Evolutionary conservation across 2,888 invertebrate genomes (phyloP).

Genomic region (Plagodis pulveraria): DNA sequence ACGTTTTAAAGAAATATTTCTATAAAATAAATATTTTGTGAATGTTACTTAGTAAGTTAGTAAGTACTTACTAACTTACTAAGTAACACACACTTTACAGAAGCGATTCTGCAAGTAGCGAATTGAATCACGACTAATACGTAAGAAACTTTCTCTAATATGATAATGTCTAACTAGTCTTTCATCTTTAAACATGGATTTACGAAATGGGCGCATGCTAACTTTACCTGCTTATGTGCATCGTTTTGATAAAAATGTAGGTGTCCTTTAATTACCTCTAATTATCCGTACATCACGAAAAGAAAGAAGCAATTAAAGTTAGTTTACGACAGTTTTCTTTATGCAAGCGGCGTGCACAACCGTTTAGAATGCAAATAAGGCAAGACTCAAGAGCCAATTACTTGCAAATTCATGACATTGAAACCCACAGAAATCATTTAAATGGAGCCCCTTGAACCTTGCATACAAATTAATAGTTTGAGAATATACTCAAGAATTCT

Average conservation of each 20-base stretch:
- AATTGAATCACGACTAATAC: too few relatives aligned
- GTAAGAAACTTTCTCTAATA: too few relatives aligned
- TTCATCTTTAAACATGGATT: too few relatives aligned
- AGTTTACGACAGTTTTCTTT: slow-evolving; percentile 38
- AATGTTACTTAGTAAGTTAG: too few relatives aligned
- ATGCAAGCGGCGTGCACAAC: slow-evolving; percentile 42
- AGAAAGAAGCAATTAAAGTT: slow-evolving; percentile 29
- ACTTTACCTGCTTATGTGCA: too few relatives aligned
- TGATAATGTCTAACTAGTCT: too few relatives aligned
- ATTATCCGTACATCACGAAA: slow-evolving; percentile 31
- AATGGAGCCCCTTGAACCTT: slow-evolving; percentile 36
- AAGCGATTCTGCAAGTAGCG: too few relatives aligned
- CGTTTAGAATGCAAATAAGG: slow-evolving; percentile 43
- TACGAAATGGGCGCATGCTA: too few relatives aligned
- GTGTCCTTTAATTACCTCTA: slow-evolving; percentile 13
- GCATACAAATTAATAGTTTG: slow-evolving; percentile 40
- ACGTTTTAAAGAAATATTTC: too few relatives aligned
- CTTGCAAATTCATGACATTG: slow-evolving; percentile 45
- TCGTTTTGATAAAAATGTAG: not conserved
- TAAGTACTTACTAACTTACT: too few relatives aligned
- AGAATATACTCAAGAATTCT: slow-evolving; percentile 10
- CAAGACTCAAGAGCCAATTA: slow-evolving; percentile 38
- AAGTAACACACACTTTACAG: too few relatives aligned
- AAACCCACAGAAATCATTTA: slow-evolving; percentile 44
- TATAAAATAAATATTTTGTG: too few relatives aligned